Evolutionary conservation across 1,140 invertebrate species (phyloP), one percentile per base, ranked within the genome.

Genomic region (Drosophila persimilis): DNA sequence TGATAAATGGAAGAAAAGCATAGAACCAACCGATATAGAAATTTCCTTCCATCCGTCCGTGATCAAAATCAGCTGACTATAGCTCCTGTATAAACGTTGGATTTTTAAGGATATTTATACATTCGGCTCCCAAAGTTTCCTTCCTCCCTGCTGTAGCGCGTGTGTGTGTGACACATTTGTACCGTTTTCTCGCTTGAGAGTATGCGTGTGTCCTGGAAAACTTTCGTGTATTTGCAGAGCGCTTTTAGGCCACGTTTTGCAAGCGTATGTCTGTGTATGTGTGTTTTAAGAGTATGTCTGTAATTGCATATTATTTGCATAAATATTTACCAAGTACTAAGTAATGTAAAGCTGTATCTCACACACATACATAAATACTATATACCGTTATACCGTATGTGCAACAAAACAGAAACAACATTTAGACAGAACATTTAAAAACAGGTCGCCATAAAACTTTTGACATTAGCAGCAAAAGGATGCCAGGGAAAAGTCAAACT

Each of bases 261-360:
- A 20, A 20, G 20, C 20, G 20, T 20, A 20, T 17, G 17, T 17
- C 6, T 46, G 45, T 45, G 50, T 55, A 51, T 62, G 44, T 52
- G 15, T 77, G 15, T 24, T 17, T 17, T 17, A 17, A 17, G 1
- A 17, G 17, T 24, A 2, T 24, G 43, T 57, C 66, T 77, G 81
- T 86, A 85, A 85, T 85, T 85, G 80, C 77, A 85, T 85, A 85
- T 80, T 80, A 85, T 85, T 85, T 85, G 80, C 80, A 85, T 85
- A 85, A 85, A 85, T 85, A 85, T 85, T 85, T 86, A 59, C 69
- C 51, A 64, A 85, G 77, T 77, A 80, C 69, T 66, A 65, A 75
- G 70, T 64, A 73, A 52, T 53, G 44, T 56, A 53, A 43, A 39
- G 51, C 41, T 41, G 44, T 65, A 67, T 35, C 29, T 60, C 48